Evolutionary conservation across 2,797 vertebrate species (phyloP).

Genomic region (Arremon brunneinucha): DNA sequence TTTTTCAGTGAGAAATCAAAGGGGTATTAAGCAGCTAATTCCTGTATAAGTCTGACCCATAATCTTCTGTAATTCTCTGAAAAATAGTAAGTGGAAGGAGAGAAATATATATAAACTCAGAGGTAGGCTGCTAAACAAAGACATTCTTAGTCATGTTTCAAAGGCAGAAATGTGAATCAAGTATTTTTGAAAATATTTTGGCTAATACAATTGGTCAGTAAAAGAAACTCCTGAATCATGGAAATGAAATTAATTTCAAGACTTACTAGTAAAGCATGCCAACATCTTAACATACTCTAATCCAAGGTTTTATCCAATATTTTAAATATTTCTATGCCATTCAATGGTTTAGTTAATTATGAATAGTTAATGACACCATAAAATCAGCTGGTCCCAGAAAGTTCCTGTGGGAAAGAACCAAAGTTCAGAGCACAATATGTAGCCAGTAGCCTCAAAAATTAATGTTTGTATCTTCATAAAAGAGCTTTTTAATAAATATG

Average conservation of each 20-base stretch:
- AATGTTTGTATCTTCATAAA: not conserved
- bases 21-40: not conserved
- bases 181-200: not conserved
- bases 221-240: not conserved
- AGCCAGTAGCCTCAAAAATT: not conserved
- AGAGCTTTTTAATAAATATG: not conserved
- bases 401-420: not conserved
- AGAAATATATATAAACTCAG: not conserved
- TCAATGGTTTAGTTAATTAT: not conserved
- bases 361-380: not conserved
- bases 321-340: not conserved
- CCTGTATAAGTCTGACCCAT: not conserved
- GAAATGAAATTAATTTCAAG: not conserved
- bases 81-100: not conserved
- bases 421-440: not conserved
- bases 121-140: not conserved
- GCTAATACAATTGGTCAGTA: not conserved
- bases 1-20: slow-evolving; percentile 37
- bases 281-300: not conserved
- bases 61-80: slow-evolving; percentile 4
- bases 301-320: not conserved
- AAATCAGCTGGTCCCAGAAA: not conserved
- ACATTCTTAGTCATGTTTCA: not conserved
- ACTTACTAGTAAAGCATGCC: not conserved
- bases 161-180: not conserved